Evolutionary conservation across 2,888 invertebrate genomes (phyloP), one percentile per base, ranked within the genome.

Genomic region (Drosophila rellima): DNA sequence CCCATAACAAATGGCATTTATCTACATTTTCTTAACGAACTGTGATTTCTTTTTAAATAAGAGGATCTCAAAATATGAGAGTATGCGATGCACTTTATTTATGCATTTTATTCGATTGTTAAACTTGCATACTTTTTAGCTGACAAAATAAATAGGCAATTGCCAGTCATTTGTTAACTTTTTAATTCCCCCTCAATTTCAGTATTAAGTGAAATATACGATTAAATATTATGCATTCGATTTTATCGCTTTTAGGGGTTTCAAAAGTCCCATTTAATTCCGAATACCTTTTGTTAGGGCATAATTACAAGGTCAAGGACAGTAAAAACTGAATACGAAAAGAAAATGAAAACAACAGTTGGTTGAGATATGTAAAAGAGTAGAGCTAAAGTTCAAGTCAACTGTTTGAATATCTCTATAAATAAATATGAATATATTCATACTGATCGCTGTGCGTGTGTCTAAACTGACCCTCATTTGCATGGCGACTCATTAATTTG

Each of bases 391-490:
- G 62, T 62, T 70, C 59, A 77, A 45, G 70, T 65, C 18, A 40
- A 59, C 39, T 40, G 52, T 6, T 15, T 17, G 17, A 51, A 11
- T 23, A 6, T 51, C 33, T 37, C 51, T 40, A 52, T 15, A 42
- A 17, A n/a, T 56, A 60, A 17, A 33, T 56, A 31, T 26, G 17
- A 23, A 48, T 44, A 40, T 26, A 15, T 50, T 13, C 29, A 17
- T 37, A 48, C n/a, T 20, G 4, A 26, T 10, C 10, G 17, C n/a
- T 29, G n/a, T 57, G 61, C 40, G 42, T 52, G 13, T 39, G 10
- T 40, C 23, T 39, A 10, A 47, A 50, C 15, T 52, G 47, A 66
- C 48, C 56, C 69, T 81, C 55, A 68, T 66, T 82, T 78, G 65
- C 65, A 70, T 67, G 18, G 35, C 20, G 35, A 1, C 45, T 52